Evolutionary conservation across 2,888 invertebrate species (phyloP), one percentile per base, ranked within the genome.

Genomic region (Spatulosminthurus flaviceps): DNA sequence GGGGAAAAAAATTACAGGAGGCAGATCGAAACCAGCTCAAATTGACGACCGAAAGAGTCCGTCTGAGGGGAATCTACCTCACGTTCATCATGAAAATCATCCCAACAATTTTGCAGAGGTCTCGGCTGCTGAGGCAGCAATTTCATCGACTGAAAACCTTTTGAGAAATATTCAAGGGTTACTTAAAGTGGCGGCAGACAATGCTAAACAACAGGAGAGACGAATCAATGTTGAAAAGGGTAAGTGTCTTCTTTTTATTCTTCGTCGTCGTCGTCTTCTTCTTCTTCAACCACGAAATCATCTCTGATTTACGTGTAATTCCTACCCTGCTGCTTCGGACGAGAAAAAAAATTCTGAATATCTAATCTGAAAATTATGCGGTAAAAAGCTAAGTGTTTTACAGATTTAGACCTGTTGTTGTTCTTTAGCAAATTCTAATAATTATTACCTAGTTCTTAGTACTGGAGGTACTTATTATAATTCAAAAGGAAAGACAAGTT

Each of bases 161-260:
- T 92, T 97, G 85, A 91, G 97, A 87, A 97, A 97, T 89, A 97
- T 98, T 87, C 97, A 97, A 89, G 96, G 97, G 77, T 91, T 97
- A 83, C 92, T 97, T 83, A 97, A 97, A 89, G 96, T 97, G 82
- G 97, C 97, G n/a, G 96, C 96, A 1, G 97, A 97, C 89, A 97
- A 97, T 89, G 96, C 97, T 78, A 92, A 97, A 86, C 96, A 97
- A 87, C 96, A 97, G 89, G 97, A 98, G 89, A 90, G 96, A 85
- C 96, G 97, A 89, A 94, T 96, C 89, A 95, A 93, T 90, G 95
- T 95, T 89, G 97, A 97, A 90, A 97, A 96, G 94, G 96, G 97
- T 97, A 90, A 82, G 84, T 22, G 16, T 61, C 16, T 16, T 42
- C 1, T 34, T n/a, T n/a, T 61, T 22, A 16, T 71, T 71, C n/a